Evolutionary conservation across 2,888 invertebrate genomes (phyloP), one percentile per base, ranked within the genome.

Genomic region (Pandemis heparana): DNA sequence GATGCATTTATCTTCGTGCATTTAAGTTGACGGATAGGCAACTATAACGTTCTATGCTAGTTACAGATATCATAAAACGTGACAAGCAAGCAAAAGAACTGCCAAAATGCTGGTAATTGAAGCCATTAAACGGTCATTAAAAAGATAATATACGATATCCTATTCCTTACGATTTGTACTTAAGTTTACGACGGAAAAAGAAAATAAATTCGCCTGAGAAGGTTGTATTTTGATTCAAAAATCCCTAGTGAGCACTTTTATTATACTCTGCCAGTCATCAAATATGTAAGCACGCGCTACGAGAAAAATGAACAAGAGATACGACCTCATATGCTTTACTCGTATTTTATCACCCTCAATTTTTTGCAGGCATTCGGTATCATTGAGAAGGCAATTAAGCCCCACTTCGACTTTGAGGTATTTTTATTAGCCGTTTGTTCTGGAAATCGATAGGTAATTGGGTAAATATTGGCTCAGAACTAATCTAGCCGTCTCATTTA

Each of bases 141-240:
- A 66, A 71, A 16, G 59, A 16, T 53, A 70, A 62, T 63, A n/a
- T 53, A 53, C 8, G 14, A 56, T 32, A 48, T 46, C 18, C n/a
- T 62, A 62, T 64, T 63, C 53, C 48, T 51, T 12, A 23, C 63
- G 23, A 60, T 61, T 39, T 68, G 53, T 69, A 41, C 68, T 51
- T 51, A 65, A 70, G 61, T 70, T 74, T 70, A 74, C 70, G 74
- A 74, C 59, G 60, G 41, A 43, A n/a, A 61, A 12, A 53, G 60
- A 69, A 53, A 74, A 70, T 74, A 74, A 74, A 70, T 74, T 70
- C 53, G 18, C 74, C 70, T 39, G 43, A 70, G 61, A 32, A 65
- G 73, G 75, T 75, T 75, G 70, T 75, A 77, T 77, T 77, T 78
- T 78, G 78, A 76, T 77, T 78, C 73, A 73, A 73, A 77, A 77